A percentile compares a stretch with the other conserved stretches of the same genome.
phyloP scores from a whole-genome alignment of 1,140 invertebrate genomes.

The Augochlora pura region DNA sequence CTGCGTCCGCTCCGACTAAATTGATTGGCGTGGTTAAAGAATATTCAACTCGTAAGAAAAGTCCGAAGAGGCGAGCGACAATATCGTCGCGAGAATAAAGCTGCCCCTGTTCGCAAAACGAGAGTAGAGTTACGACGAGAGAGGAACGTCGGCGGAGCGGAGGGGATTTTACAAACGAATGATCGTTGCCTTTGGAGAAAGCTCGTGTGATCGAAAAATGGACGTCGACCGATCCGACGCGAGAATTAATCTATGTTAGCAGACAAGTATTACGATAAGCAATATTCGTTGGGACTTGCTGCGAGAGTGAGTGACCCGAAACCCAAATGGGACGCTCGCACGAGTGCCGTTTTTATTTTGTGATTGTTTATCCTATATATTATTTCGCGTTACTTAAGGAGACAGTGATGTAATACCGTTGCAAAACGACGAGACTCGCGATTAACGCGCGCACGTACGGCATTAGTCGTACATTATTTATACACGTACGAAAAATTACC shows the following conservation, averaged over 20 bases:
- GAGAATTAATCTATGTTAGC: neutral
- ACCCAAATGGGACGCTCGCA: constrained; percentile 18
- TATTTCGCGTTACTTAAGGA: neutral
- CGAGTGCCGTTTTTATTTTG: constrained; percentile 27
- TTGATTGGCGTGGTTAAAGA: neutral
- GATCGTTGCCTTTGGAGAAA: neutral
- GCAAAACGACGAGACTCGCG: neutral
- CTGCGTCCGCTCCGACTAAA: neutral
- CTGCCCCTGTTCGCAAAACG: neutral
- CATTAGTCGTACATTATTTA: constrained; percentile 31
- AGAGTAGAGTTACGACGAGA: neutral
- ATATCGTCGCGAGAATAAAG: neutral
- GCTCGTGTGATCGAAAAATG: neutral
- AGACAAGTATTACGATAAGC: constrained; percentile 13
- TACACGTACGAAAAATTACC: neutral
- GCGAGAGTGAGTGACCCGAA: neutral
- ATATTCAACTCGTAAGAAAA: neutral
- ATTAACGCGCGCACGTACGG: neutral
- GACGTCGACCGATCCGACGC: neutral
- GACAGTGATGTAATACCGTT: constrained; percentile 4
- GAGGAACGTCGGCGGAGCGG: neutral
- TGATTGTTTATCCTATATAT: constrained; percentile 18
- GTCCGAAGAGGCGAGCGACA: too few species aligned
- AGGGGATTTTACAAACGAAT: neutral
- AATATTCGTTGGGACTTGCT: neutral